Conservation (phyloP, 2,888 invertebrate species). For the Sceliomorpha sp. region DNA sequence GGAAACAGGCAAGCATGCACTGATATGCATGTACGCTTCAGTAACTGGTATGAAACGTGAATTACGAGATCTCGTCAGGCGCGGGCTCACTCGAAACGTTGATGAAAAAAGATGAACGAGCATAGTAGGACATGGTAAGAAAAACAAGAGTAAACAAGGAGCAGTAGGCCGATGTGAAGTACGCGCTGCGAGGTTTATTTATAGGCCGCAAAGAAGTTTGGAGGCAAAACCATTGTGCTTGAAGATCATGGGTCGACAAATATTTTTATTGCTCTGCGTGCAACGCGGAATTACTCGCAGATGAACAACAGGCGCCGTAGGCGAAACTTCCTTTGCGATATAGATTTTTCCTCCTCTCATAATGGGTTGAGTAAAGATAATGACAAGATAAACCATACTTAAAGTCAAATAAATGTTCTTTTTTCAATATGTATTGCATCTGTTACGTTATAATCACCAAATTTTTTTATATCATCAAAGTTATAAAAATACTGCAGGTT, state of each 20-base stretch:
- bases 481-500: no score
- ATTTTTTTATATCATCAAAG: no score
- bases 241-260: constrained; percentile 31
- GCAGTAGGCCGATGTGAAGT: constrained; percentile 7
- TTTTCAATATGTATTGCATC: constrained; percentile 19
- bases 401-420: constrained; percentile 17
- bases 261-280: constrained; percentile 25
- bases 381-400: no score
- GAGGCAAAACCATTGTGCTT: constrained; percentile 28
- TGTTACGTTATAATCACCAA: no score
- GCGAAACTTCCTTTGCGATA: constrained; percentile 19
- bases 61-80: constrained; percentile 51
- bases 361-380: neutral
- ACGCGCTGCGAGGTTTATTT: constrained; percentile 46
- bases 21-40: constrained; percentile 18
- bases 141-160: constrained; percentile 29
- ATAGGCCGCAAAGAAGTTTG: constrained; percentile 43
- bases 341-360: constrained; percentile 3
- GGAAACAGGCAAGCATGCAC: constrained; percentile 30
- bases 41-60: constrained; percentile 46
- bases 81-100: constrained; percentile 34
- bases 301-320: constrained; percentile 34
- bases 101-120: constrained; percentile 26
- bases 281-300: no score
- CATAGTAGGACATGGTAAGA: constrained; percentile 32